Conservation (phyloP, 1,140 invertebrate species). For the Lucilia sericata region DNA sequence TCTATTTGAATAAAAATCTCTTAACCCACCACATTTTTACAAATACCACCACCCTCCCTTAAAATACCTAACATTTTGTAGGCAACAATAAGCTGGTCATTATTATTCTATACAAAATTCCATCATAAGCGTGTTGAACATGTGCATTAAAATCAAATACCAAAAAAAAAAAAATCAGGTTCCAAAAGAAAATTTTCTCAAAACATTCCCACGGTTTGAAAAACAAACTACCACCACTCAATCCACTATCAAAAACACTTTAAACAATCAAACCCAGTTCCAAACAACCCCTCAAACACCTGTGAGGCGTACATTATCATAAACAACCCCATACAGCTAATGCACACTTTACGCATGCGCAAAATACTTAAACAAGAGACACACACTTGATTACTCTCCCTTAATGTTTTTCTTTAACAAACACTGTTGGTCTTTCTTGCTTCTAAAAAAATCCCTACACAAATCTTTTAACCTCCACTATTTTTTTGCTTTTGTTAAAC, state of each 20-base stretch:
- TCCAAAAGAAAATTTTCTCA: not conserved
- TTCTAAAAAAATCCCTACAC: not conserved
- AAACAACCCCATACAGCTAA: not conserved
- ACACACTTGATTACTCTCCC: not conserved
- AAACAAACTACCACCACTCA: not conserved
- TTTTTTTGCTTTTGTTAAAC: too few relatives aligned
- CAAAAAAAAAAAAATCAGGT: not conserved
- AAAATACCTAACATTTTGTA: too few relatives aligned
- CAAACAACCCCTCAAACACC: not conserved
- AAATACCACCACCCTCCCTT: too few relatives aligned
- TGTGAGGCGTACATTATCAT: not conserved
- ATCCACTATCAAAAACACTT: not conserved
- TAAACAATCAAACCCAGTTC: not conserved
- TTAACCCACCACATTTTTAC: too few relatives aligned
- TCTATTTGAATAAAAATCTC: too few relatives aligned
- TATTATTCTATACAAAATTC: too few relatives aligned
- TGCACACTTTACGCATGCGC: constrained; percentile 32
- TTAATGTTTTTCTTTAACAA: too few relatives aligned
- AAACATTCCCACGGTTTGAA: constrained; percentile 3
- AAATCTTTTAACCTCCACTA: constrained; percentile 30
- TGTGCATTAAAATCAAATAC: not conserved
- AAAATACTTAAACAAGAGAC: not conserved
- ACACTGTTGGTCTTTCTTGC: not conserved
- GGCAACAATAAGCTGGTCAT: too few relatives aligned
- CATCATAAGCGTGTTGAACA: not conserved